phyloP scores from a whole-genome alignment of 2,113 vertebrate genomes.

The Platysternon megacephalum region DNA sequence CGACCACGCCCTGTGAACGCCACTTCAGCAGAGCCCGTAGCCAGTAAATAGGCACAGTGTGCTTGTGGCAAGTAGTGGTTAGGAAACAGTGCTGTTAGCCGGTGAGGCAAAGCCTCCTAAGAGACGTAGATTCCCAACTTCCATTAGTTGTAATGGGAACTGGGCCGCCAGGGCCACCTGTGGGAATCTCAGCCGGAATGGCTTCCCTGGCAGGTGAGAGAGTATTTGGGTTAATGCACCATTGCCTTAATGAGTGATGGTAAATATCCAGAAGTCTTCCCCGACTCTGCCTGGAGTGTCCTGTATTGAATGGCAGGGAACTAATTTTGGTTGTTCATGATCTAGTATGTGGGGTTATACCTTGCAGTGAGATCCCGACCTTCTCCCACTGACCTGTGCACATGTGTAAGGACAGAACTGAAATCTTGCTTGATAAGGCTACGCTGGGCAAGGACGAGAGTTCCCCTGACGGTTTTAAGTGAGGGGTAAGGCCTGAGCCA shows the following conservation, averaged over 20 bases:
- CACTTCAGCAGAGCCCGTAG: not conserved
- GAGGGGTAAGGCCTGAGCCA: not conserved
- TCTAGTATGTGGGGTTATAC: not conserved
- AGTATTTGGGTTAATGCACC: not conserved
- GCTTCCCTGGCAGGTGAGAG: not conserved
- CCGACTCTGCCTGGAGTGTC: not conserved
- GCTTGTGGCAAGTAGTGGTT: not conserved
- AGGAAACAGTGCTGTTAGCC: not conserved
- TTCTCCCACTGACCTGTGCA: not conserved
- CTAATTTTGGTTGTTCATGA: not conserved
- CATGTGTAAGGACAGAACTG: not conserved
- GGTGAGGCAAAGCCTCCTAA: not conserved
- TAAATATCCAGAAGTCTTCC: not conserved
- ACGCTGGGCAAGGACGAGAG: no score
- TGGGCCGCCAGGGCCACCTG: not conserved
- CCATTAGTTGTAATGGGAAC: not conserved
- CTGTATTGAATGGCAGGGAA: not conserved
- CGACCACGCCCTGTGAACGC: not conserved
- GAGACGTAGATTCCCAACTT: not conserved
- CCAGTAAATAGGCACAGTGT: not conserved
- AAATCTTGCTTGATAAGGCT: accelerated
- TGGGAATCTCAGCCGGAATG: not conserved
- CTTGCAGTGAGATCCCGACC: not conserved
- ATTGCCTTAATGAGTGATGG: not conserved
- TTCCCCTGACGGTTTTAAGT: no score